These are phyloP conservation scores for Pseudorhombus dupliciocellatus DNA, from an alignment of 2,113 vertebrate species.

Conservation along the genomic window DNA sequence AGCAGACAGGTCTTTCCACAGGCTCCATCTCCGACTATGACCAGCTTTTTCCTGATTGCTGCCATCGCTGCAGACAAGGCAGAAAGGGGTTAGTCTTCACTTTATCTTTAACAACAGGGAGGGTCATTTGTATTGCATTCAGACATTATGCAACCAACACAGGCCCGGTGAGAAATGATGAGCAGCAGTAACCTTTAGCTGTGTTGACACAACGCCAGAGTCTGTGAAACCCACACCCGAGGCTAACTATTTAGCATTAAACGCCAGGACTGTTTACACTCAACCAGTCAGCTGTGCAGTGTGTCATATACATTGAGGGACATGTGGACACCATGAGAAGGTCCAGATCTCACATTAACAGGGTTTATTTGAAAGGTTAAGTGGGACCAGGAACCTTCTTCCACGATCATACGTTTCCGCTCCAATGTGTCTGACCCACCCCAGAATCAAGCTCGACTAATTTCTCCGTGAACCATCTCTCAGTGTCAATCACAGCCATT, in stretches of 20 bases:
- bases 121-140: neutral
- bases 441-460: conserved; percentile 1
- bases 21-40: conserved; percentile 98
- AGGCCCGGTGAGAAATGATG: conserved; percentile 13
- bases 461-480: neutral
- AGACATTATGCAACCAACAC: conserved; percentile 31
- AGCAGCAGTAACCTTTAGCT: conserved; percentile 44
- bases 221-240: conserved; percentile 41
- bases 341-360: fast-evolving
- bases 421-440: conserved; percentile 44
- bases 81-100: conserved; percentile 11
- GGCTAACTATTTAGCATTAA: conserved; percentile 26
- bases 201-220: conserved; percentile 49
- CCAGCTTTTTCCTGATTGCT: conserved; percentile 99
- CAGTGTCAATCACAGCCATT: neutral
- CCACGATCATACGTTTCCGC: conserved; percentile 55
- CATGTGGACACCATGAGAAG: no score
- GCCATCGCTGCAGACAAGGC: conserved; percentile 87
- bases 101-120: conserved; percentile 13
- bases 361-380: neutral
- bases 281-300: neutral
- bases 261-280: neutral
- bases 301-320: neutral
- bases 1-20: conserved; percentile 99
- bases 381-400: conserved; percentile 4